Evolutionary conservation across 2,888 invertebrate species (phyloP).

Genomic region (Thumatha senex): DNA sequence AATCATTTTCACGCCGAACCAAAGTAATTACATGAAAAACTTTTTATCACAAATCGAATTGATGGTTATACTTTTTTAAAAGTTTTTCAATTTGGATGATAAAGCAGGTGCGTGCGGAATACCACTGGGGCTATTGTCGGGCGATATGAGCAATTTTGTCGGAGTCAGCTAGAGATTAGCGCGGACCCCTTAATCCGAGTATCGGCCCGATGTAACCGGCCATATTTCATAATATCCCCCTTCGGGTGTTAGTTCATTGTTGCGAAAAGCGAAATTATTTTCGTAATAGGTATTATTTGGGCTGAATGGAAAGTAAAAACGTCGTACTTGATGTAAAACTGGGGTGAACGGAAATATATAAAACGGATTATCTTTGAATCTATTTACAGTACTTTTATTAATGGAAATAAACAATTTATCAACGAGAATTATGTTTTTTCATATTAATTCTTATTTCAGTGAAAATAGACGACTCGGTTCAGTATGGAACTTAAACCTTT

Average conservation of each 20-base stretch:
- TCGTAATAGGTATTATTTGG: conserved; percentile 10
- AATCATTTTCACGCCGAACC: conserved; percentile 21
- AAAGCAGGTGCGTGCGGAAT: conserved; percentile 55
- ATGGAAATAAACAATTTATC: background rate
- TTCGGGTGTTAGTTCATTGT: conserved; percentile 27
- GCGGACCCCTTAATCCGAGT: conserved; percentile 57
- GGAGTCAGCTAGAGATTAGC: conserved; percentile 65
- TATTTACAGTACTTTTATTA: background rate
- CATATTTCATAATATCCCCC: conserved; percentile 68
- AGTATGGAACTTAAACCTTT: no score
- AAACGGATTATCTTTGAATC: background rate
- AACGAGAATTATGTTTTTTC: background rate
- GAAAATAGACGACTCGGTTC: no score
- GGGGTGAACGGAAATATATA: background rate
- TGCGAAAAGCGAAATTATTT: conserved; percentile 13
- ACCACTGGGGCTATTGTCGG: conserved; percentile 52
- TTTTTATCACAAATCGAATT: conserved; percentile 43
- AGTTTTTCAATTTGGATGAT: conserved; percentile 55
- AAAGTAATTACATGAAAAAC: conserved; percentile 26
- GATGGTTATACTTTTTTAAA: conserved; percentile 34
- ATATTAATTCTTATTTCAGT: no score
- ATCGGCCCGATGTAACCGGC: conserved; percentile 59
- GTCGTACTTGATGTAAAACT: background rate
- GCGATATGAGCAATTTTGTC: conserved; percentile 59
- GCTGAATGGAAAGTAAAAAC: conserved; percentile 1